Conservation (phyloP, 2,113 vertebrate genomes). For the Nansenia antarctica region DNA sequence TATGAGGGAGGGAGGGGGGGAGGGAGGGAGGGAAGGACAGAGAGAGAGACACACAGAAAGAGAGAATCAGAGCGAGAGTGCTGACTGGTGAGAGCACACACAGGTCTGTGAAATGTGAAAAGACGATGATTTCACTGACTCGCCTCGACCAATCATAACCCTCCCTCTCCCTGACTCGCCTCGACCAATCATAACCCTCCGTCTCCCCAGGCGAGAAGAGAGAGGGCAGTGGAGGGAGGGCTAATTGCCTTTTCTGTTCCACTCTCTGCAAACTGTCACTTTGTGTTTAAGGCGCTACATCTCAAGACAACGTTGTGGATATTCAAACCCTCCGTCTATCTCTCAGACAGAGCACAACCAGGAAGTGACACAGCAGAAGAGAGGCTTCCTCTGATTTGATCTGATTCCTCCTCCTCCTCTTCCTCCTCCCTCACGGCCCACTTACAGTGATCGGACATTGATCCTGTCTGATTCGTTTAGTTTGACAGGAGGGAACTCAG, state of each 20-base stretch:
- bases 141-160: no score
- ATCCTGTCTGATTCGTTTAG: no score
- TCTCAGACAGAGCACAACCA: not conserved
- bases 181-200: no score
- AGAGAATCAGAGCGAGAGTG: not conserved
- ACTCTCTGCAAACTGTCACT: constrained; percentile 17
- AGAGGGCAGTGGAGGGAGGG: not conserved
- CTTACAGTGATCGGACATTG: not conserved
- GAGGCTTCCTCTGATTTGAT: not conserved
- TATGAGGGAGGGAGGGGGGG: not conserved
- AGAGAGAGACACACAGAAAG: no score
- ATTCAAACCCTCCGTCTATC: not conserved
- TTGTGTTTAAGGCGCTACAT: not conserved
- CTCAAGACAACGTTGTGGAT: not conserved
- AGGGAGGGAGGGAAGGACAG: not conserved
- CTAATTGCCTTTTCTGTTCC: constrained; percentile 1
- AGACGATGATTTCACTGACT: no score
- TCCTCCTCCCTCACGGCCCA: not conserved
- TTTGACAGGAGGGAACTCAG: no score
- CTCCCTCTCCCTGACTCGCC: no score
- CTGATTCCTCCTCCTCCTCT: not conserved
- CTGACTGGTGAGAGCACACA: no score
- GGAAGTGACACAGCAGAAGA: no score
- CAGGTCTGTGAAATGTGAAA: no score
- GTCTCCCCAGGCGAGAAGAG: not conserved